These are phyloP conservation scores for Caerostris darwini DNA, from an alignment of 1,140 invertebrate genomes.

Conservation along the genomic window DNA sequence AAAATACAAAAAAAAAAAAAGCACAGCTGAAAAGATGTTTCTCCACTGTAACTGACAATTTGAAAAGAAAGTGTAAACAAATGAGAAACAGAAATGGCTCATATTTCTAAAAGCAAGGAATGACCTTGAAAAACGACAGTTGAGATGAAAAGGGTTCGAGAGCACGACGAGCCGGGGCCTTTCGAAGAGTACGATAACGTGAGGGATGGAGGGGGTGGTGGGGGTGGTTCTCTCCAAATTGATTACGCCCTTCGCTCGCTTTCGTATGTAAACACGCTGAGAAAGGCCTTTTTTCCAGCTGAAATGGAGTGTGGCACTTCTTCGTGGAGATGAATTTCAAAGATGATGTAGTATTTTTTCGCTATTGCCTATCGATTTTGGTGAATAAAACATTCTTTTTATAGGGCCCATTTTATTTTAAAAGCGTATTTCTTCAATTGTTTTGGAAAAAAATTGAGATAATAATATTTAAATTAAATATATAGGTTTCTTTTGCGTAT, in stretches of 20 bases:
- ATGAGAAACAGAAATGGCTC: slow-evolving; percentile 11
- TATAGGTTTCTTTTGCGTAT: no score
- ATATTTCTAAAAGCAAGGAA: background rate
- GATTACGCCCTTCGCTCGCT: background rate
- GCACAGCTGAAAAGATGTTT: background rate
- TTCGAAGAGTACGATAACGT: background rate
- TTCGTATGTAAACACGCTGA: background rate
- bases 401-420: no score
- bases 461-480: no score
- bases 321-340: background rate
- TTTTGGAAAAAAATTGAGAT: no score
- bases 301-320: background rate
- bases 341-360: background rate
- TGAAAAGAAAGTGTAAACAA: slow-evolving; percentile 27
- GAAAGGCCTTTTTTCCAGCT: background rate
- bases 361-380: no score
- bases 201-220: background rate
- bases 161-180: background rate
- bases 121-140: slow-evolving; percentile 18
- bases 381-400: no score
- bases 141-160: background rate
- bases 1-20: background rate
- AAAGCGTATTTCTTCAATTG: no score
- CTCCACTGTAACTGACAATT: background rate
- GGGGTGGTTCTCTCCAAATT: background rate